Base-by-base conservation (phyloP, 1,140 invertebrate species). In the Euschistus heros region DNA sequence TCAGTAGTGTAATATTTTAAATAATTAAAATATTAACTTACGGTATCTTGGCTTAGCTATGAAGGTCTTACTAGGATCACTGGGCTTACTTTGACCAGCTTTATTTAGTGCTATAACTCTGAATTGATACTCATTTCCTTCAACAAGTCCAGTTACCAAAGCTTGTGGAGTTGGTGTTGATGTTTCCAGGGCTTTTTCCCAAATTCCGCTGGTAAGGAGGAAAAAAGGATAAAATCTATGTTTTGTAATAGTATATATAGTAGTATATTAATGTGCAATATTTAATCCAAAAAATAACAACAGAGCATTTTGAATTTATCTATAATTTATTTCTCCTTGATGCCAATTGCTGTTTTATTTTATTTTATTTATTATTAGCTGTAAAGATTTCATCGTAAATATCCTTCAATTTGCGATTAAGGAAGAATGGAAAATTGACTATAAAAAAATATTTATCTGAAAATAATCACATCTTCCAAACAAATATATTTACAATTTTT, bases 101-200 rank as follows among this genome's bases (percentile, higher is more conserved):
- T 95, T 95, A 75, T 98, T 98, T 26, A 95, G 80, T 37, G 96
- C 95, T 71, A 92, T 90, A 3, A 98, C 89, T n/a, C 96, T 85
- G 84, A 98, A 98, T 75, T 98, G 93, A 75, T 99, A 99, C 75
- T 97, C 93, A 74, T 95, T 93, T 54, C 95, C 95, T 80, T 98
- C 94, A 69, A 94, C 89, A 4, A 99, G 77, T 64, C 93, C 92
- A 68, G 86, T 87, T 2, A 95, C 84, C 50, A 84, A 82, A 44
- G 83, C 91, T 69, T 84, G 82, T 0, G 88, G 87, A 17, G 81
- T 79, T 5, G 86, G 79, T 22, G 79, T 81, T 66, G 86, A 85
- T 0, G 87, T 91, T 77, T 94, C 91, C 24, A 87, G 71, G 42
- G 89, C 90, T 74, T 94, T 91, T 75, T 94, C 89, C 92, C 93